Evolutionary conservation across 37 sponge, comb jelly and placozoan genomes (phyloP), one percentile per base, ranked within the genome.

Genomic region (Agelas oroides): DNA sequence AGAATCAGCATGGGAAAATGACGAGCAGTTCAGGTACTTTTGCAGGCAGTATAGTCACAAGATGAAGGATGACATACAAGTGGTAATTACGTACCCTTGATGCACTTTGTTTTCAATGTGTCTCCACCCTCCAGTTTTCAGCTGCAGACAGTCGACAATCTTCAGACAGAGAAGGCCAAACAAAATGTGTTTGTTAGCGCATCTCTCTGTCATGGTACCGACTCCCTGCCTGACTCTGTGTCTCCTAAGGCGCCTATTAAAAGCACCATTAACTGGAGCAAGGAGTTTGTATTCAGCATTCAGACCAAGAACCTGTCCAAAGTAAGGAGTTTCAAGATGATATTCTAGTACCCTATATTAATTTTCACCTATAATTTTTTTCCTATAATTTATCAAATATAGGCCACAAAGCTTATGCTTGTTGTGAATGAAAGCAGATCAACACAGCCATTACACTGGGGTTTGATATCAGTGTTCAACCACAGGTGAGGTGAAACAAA

Each of bases 191-290:
- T 41, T 12, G 76, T 94, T 21, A 62, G 82, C 59, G 59, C 73
- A 23, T 46, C 81, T 35, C 67, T 94, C 23, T 87, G 77, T 77
- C 87, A 89, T 23, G 90, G 90, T 27, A 53, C 78, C 23, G 64
- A 55, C 1, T 46, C 32, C 3, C 53, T 94, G 15, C 71, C 63
- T 1, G 38, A 23, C 23, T 89, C 69, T 8, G 35, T 68, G 37
- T 1, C 80, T 12, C 20, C 34, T 34, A 20, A 46, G 46, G 8
- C 8, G 46, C 46, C 40, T 30, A 85, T 52, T 1, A 55, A 58
- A 53, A 70, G 5, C 30, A 78, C 60, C 46, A 62, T 81, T 15
- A 66, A 58, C 1, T 81, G 86, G 81, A 73, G 73, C 14, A 81
- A 90, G 53, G 28, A 28, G n/a, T 12, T 90, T 30, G 24, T n/a